Evolutionary conservation across 1,140 invertebrate species (phyloP).

Genomic region (Cotesia chilonis): DNA sequence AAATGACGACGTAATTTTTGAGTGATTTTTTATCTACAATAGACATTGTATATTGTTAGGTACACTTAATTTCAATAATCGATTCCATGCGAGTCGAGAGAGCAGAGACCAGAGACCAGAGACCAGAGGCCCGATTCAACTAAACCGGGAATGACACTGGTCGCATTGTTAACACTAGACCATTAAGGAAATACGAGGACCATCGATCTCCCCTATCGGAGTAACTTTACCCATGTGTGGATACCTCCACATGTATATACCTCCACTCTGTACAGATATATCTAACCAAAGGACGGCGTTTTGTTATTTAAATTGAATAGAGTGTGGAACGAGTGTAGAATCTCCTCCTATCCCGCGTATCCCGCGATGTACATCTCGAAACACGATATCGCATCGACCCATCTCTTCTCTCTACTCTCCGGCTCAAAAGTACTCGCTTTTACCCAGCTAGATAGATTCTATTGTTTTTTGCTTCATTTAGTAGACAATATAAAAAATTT

Average conservation of each 20-base stretch:
- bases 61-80: no score
- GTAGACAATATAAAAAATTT: background rate
- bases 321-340: constrained; percentile 16
- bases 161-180: background rate
- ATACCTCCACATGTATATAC: no score
- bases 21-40: no score
- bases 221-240: no score
- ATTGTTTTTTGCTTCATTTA: background rate
- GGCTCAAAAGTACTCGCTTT: no score
- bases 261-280: no score
- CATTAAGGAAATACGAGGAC: constrained; percentile 6
- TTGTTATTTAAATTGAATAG: constrained; percentile 18
- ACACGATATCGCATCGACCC: constrained; percentile 17
- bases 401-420: background rate
- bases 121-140: no score
- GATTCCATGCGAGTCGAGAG: no score
- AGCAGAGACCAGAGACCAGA: no score
- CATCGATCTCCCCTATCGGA: background rate
- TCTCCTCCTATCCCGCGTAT: background rate
- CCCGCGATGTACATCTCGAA: constrained; percentile 3
- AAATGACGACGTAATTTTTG: background rate
- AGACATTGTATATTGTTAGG: no score
- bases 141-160: background rate
- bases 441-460: background rate
- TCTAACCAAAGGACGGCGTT: background rate